Percentiles rank a stretch among this genome's conserved stretches.
phyloP scores from a whole-genome alignment of 2,113 vertebrate genomes.

The pig (Sus scrofa) region T2T-Sscrofa CM000813.6:105837001-105837500 shows the following conservation, averaged over 20 bases:
- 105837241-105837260: constrained; percentile 36
- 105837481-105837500: constrained; percentile 8
- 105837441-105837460: constrained; percentile 13
- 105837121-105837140: neutral
- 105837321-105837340: constrained; percentile 54
- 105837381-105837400: constrained; percentile 2
- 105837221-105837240: constrained; percentile 14
- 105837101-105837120: neutral
- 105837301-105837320: neutral
- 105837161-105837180: constrained; percentile 44
- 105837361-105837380: neutral
- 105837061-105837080: neutral
- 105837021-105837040: neutral
- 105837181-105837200: constrained; percentile 31
- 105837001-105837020: neutral
- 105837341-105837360: neutral
- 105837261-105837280: constrained; percentile 61
- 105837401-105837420: neutral
- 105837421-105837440: constrained; percentile 6
- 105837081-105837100: neutral
- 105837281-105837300: constrained; percentile 22
- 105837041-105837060: neutral
- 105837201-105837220: constrained; percentile 56
- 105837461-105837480: constrained; percentile 7
- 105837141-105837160: neutral